Evolutionary conservation across 1,140 invertebrate species (phyloP).

Genomic region (Pogonomyrmex barbatus): DNA sequence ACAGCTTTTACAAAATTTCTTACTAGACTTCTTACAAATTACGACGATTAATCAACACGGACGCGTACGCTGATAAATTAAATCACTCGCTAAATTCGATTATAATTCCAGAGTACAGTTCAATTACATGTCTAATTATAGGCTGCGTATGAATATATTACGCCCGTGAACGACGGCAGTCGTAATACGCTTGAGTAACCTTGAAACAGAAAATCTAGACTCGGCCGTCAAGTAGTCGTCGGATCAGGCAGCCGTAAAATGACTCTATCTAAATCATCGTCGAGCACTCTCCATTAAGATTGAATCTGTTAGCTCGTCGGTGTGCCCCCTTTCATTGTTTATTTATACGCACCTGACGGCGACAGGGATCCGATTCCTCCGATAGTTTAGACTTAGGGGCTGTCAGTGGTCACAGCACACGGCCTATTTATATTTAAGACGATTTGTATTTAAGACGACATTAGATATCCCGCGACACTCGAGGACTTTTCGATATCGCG

Average conservation of each 20-base stretch:
- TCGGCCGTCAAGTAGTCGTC: constrained; percentile 16
- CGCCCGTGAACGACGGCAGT: not conserved
- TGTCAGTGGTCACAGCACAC: not conserved
- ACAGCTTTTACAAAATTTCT: not conserved
- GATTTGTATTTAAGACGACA: constrained; percentile 58
- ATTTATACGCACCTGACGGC: constrained; percentile 56
- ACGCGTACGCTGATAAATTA: not conserved
- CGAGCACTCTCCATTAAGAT: constrained; percentile 31
- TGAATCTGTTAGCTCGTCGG: constrained; percentile 12
- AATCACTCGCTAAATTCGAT: constrained; percentile 43
- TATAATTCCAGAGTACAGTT: constrained; percentile 19
- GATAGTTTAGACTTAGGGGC: not conserved
- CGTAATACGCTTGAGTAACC: constrained; percentile 30
- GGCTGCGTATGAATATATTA: constrained; percentile 37
- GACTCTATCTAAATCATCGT: constrained; percentile 68
- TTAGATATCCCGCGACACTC: constrained; percentile 14
- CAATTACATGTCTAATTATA: constrained; percentile 11
- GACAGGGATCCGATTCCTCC: not conserved
- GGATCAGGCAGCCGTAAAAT: constrained; percentile 27
- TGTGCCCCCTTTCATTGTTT: constrained; percentile 29
- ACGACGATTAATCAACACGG: constrained; percentile 9
- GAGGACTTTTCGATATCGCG: constrained; percentile 58
- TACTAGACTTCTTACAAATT: not conserved
- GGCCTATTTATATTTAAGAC: constrained; percentile 55
- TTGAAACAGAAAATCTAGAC: constrained; percentile 30